Percentiles rank a stretch among this genome's conserved stretches.
These are phyloP conservation scores for Sceliomorpha sp. DNA, from an alignment of 2,888 invertebrate species.

Conservation along the genomic window DNA sequence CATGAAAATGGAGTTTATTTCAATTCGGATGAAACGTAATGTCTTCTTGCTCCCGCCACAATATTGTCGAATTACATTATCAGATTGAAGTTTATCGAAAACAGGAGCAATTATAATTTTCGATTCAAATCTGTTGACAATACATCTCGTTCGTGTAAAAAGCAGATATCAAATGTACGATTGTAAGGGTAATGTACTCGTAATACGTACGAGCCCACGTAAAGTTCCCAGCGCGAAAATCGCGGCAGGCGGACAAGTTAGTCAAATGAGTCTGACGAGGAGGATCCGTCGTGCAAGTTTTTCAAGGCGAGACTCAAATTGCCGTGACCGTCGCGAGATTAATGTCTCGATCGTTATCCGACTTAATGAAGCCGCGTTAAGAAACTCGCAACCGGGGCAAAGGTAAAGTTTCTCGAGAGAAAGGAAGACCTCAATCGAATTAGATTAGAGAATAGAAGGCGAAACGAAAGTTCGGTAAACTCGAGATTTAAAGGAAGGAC, in stretches of 20 bases:
- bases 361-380: conserved; percentile 36
- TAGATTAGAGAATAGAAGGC: conserved; percentile 37
- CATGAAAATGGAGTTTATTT: too few relatives aligned
- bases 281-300: conserved; percentile 5
- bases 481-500: conserved; percentile 3
- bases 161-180: too few relatives aligned
- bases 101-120: too few relatives aligned
- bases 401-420: neutral
- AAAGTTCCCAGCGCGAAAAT: neutral
- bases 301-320: conserved; percentile 2
- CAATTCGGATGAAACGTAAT: too few relatives aligned
- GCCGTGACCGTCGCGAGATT: conserved; percentile 28
- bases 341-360: conserved; percentile 38
- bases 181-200: too few relatives aligned
- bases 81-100: too few relatives aligned
- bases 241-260: conserved; percentile 14
- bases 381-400: conserved; percentile 15
- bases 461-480: conserved; percentile 30
- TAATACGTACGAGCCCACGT: neutral
- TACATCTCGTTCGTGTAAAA: too few relatives aligned
- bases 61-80: too few relatives aligned
- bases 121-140: too few relatives aligned
- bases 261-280: conserved; percentile 18
- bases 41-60: too few relatives aligned
- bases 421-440: conserved; percentile 25